Percentiles rank a stretch among this genome's conserved stretches.
phyloP scores from a whole-genome alignment of 2,797 vertebrate genomes.

The Austrolebias charrua region DNA sequence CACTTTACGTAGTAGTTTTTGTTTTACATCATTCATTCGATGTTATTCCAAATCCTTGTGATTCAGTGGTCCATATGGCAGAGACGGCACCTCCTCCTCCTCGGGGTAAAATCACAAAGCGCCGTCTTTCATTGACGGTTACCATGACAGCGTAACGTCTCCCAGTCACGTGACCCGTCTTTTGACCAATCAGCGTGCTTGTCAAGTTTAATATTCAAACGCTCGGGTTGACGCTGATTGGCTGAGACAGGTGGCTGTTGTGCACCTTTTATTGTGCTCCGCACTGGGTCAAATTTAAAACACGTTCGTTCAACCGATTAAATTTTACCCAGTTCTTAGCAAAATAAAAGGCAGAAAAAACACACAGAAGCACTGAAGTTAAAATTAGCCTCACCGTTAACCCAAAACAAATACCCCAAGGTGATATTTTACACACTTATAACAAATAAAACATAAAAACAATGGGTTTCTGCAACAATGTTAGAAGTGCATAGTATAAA shows the following conservation, averaged over 20 bases:
- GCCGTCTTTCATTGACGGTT: constrained; percentile 77
- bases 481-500: neutral
- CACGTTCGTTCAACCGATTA: too few relatives aligned
- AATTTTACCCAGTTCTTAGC: too few relatives aligned
- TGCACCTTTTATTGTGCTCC: constrained; percentile 4
- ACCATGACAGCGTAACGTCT: constrained; percentile 81
- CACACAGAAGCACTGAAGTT: too few relatives aligned
- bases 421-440: too few relatives aligned
- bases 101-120: constrained; percentile 72
- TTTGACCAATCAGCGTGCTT: constrained; percentile 46
- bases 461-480: too few relatives aligned
- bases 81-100: constrained; percentile 38
- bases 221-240: constrained; percentile 62
- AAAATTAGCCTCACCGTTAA: too few relatives aligned
- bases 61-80: constrained; percentile 48
- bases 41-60: constrained; percentile 27
- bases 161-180: constrained; percentile 33
- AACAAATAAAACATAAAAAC: too few relatives aligned
- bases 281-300: neutral
- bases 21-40: constrained; percentile 7
- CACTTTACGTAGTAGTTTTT: constrained; percentile 1
- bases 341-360: too few relatives aligned
- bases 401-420: too few relatives aligned
- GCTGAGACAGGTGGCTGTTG: constrained; percentile 29
- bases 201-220: constrained; percentile 71